Conservation (phyloP, 1,140 invertebrate genomes). For the Drosophila sturtevanti region DNA sequence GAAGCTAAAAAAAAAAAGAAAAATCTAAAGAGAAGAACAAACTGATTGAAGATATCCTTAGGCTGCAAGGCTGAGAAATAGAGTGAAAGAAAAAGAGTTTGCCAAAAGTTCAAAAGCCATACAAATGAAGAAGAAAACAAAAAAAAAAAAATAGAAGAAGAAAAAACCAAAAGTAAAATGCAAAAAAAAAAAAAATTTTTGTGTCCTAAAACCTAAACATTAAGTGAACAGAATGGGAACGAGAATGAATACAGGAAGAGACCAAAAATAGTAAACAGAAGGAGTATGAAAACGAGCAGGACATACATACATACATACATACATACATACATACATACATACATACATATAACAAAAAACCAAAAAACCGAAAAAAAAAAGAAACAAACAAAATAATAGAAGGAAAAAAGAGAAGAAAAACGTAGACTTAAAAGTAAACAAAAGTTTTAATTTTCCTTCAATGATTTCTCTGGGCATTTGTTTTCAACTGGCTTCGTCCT, state of each 20-base stretch:
- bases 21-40: slow-evolving; percentile 1
- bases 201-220: slow-evolving; percentile 13
- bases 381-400: too few species aligned
- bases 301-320: too few species aligned
- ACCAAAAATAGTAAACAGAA: not conserved
- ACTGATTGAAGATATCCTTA: slow-evolving; percentile 3
- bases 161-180: not conserved
- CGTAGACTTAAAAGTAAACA: slow-evolving; percentile 70
- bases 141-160: not conserved
- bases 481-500: slow-evolving; percentile 33
- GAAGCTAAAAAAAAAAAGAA: slow-evolving; percentile 1
- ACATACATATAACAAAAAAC: not conserved
- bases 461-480: slow-evolving; percentile 78
- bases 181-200: slow-evolving; percentile 23
- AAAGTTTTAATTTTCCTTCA: slow-evolving; percentile 78
- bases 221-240: not conserved
- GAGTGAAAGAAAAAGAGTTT: not conserved
- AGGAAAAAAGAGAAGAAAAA: not conserved
- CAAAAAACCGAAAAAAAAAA: too few species aligned
- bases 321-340: too few species aligned
- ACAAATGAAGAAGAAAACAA: not conserved
- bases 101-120: too few species aligned
- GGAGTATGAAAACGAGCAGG: not conserved
- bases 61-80: not conserved
- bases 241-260: not conserved